Base-by-base conservation (phyloP, 2,888 invertebrate genomes). In the Microctonus hyperodae region DNA sequence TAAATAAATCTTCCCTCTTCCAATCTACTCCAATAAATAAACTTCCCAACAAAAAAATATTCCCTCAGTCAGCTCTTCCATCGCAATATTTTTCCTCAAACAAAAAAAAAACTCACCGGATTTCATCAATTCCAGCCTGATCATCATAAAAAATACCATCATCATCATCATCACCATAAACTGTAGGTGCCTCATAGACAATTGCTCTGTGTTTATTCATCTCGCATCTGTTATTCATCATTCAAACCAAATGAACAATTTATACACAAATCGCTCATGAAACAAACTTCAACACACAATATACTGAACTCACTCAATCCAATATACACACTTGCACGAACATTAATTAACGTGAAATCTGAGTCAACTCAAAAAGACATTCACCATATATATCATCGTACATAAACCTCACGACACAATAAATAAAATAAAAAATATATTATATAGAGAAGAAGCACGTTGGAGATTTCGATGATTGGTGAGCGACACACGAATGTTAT, bases 141-240 rank as follows among this genome's bases (percentile, higher is more conserved):
- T 64, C 37, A 33, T 20, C 55, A 62, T 55, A 28, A 37, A 13
- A 16, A 44, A 25, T 44, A 28, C 11, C 48, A 25, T 31, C 48
- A 44, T 6, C 31, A 60, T 48, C 48, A 6, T 25, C 13, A 56
- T 33, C 33, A 56, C 33, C 31, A 35, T 11, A 48, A 44, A 44
- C 59, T 3, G 23, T n/a, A 5, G n/a, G 37, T 55, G 63, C 65
- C 64, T 63, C 40, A 59, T 67, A 59, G 37, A 67, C 63, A 67
- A 67, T 63, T 28, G 63, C 57, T n/a, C 68, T 69, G 69, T 70
- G 73, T 57, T 73, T 67, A 67, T 68, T 67, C 65, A 65, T 66
- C 37, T 70, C 70, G 70, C 72, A 73, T 70, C 61, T 65, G 63
- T 57, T 61, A 35, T 69, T 68, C 69, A 71, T 69, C 16, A 70